Base-by-base conservation (phyloP, 1,140 invertebrate species). In the Cotesia chilonis region DNA sequence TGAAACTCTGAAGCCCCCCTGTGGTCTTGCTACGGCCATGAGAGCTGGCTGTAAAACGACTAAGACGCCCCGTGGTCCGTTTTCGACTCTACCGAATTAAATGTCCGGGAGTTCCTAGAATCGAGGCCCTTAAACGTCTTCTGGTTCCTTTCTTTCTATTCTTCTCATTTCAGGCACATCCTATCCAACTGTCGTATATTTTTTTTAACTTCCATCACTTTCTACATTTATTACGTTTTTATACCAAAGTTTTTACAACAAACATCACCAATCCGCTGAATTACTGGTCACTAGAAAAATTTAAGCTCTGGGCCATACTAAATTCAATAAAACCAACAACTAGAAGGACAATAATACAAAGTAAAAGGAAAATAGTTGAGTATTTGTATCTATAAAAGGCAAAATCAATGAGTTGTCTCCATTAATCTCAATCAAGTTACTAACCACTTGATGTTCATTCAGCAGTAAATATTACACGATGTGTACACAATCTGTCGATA, bases 31-130 rank as follows among this genome's bases (percentile, higher is more conserved):
- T 51, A 35, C 36, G 66, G 51, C 20, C 52, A 14, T 38, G 64
- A 47, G 41, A 35, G 36, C 6, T 54, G 64, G 51, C 5, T 28
- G 14, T 28, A 59, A 47, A 47, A 59, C 66, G 51, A 35, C 28
- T 28, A 28, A 28, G 28, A 28, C 51, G 51, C 66, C 66, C 47
- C 51, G 66, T 36, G 51, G 51, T 68, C 66, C 51, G 20, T 68
- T 68, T 68, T 68, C 66, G 51, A 68, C 66, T 68, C 51, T 71
- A 63, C 41, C 60, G 74, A 77, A 77, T 71, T 72, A 74, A 78
- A 78, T 72, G 57, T 74, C 70, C 70, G 54, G 41, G 52, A 70
- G 71, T 81, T 81, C 76, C 72, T 77, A 78, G 78, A 80, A 80
- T 60, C 55, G 20, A 63, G 54, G 51, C 17, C 64, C 78, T 76